Evolutionary conservation across 2,797 vertebrate species (phyloP).

Genomic region (Oreonectes daqikongensis): DNA sequence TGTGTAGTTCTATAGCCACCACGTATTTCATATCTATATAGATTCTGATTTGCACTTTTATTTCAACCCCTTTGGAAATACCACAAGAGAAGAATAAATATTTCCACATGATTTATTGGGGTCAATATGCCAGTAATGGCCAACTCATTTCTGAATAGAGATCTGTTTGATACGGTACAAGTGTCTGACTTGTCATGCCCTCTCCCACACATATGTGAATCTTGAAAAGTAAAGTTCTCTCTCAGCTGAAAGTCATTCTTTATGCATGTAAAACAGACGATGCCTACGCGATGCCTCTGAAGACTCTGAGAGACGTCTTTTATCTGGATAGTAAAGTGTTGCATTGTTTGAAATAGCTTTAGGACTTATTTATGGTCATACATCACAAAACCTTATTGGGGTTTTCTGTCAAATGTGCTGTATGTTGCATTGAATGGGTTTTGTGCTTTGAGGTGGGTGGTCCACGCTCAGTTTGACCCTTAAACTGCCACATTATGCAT

Average conservation of each 20-base stretch:
- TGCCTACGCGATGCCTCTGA: conserved; percentile 54
- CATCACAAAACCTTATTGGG: conserved; percentile 59
- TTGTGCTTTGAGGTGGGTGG: conserved; percentile 71
- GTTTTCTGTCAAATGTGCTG: conserved; percentile 38
- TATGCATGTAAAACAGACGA: conserved; percentile 59
- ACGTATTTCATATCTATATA: not conserved
- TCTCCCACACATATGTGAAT: conserved; percentile 55
- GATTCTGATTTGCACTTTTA: not conserved
- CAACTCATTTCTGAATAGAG: conserved; percentile 23
- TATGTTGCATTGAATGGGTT: conserved; percentile 58
- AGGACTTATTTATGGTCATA: conserved; percentile 65
- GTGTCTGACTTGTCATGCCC: conserved; percentile 46
- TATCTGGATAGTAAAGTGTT: conserved; percentile 59
- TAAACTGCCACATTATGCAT: conserved; percentile 60
- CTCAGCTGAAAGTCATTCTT: conserved; percentile 54
- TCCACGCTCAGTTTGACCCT: conserved; percentile 69
- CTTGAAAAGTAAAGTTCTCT: conserved; percentile 45
- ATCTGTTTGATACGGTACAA: conserved; percentile 38
- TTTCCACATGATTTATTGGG: conserved; percentile 46
- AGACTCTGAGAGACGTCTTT: conserved; percentile 63
- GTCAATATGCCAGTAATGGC: conserved; percentile 38
- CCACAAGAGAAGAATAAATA: conserved; percentile 38
- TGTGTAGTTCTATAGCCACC: not conserved
- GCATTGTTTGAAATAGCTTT: conserved; percentile 62
- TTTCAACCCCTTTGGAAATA: not conserved